Evolutionary conservation across 2,888 invertebrate species (phyloP), one percentile per base, ranked within the genome.

Genomic region (Eucera pruinosa): DNA sequence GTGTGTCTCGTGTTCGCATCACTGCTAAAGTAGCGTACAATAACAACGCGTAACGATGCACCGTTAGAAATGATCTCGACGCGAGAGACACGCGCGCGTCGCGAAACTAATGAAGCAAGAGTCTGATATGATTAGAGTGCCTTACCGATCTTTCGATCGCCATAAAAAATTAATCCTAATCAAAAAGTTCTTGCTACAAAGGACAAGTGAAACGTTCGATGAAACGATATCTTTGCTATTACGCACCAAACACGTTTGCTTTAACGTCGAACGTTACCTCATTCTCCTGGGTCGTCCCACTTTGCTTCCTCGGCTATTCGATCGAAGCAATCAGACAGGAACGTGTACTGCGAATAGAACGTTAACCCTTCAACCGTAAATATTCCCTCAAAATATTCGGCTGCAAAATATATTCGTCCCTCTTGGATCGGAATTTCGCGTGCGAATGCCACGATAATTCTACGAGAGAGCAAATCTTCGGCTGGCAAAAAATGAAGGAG

Each of bases 261-360:
- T 88, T 88, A 89, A 69, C 86, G 83, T 62, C 78, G 84, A 60
- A 80, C 52, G 79, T 75, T 89, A 70, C 81, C 93, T 94, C 96
- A 96, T 93, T 97, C 97, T 60, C 96, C 96, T 55, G 96, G 95
- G 91, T 97, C 97, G 71, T 95, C 94, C 97, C 97, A 97, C 92
- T 96, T 96, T 85, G 95, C 95, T 92, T 99, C 98, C 92, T 98
- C 98, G 91, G 97, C 96, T 94, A 98, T 97, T 94, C 97, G 95
- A 92, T 98, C 98, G 94, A 99, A 98, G 93, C 99, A 98, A 93
- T 98, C 98, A 93, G 96, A 95, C 90, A 98, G 95, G 94, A 96
- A 98, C 89, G 96, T 95, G 90, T 96, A 97, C 97, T 98, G 94
- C 33, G 85, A 87, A 55, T 15, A 73, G 61, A 67, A 76, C n/a